Conservation (phyloP, 2,797 vertebrate species). For the Cyprinella venusta region DNA sequence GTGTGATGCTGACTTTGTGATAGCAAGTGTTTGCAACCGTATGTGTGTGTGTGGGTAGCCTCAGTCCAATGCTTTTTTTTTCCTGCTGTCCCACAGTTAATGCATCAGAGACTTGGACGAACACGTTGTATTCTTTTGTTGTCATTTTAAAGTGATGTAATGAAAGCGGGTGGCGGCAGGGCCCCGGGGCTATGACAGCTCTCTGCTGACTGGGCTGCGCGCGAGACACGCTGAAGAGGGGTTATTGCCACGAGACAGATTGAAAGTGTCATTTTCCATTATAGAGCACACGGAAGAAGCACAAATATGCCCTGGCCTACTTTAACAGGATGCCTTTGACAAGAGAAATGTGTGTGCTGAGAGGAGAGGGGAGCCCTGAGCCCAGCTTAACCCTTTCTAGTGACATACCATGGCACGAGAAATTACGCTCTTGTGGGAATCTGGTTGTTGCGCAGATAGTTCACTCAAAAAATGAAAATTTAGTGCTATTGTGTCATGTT, state of each 20-base stretch:
- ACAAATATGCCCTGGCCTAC: constrained; percentile 70
- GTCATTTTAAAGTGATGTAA: constrained; percentile 82
- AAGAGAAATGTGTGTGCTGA: constrained; percentile 65
- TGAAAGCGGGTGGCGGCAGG: constrained; percentile 70
- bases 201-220: constrained; percentile 73
- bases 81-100: constrained; percentile 62
- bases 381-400: constrained; percentile 40
- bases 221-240: constrained; percentile 68
- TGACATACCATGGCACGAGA: not conserved
- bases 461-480: not conserved
- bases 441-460: not conserved
- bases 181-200: constrained; percentile 67
- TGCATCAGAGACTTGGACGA: constrained; percentile 68
- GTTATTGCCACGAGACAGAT: constrained; percentile 84
- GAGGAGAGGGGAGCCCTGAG: constrained; percentile 16
- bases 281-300: constrained; percentile 62
- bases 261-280: constrained; percentile 86
- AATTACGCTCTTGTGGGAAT: not conserved
- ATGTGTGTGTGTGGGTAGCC: constrained; percentile 53
- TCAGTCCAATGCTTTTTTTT: constrained; percentile 13
- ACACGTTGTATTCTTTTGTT: constrained; percentile 80
- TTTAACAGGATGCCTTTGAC: constrained; percentile 77
- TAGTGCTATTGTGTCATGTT: not conserved
- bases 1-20: not conserved
- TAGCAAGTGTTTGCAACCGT: constrained; percentile 22